phyloP scores from a whole-genome alignment of 2,888 invertebrate species.

The Aplocera efformata region DNA sequence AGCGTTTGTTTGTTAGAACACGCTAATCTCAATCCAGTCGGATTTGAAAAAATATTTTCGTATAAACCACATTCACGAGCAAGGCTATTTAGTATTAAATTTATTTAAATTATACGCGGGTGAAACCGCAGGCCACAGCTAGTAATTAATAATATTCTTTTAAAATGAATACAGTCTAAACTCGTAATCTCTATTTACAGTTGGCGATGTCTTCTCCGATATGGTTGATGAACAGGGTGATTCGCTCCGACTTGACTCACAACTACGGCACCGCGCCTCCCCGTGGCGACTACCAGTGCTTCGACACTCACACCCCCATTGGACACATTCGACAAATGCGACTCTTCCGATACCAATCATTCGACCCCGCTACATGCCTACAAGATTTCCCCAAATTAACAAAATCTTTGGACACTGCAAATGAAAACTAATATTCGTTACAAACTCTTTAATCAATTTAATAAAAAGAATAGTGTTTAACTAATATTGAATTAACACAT shows the following conservation, averaged over 20 bases:
- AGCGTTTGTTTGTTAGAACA: too few relatives aligned
- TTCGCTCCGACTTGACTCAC: constrained; percentile 68
- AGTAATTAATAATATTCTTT: too few relatives aligned
- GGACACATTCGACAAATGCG: constrained; percentile 63
- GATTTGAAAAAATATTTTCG: too few relatives aligned
- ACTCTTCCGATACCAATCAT: constrained; percentile 61
- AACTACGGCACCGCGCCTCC: constrained; percentile 70
- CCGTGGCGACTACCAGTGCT: constrained; percentile 64
- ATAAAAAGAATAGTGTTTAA: constrained; percentile 10
- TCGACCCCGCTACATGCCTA: constrained; percentile 60
- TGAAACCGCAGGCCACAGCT: too few relatives aligned
- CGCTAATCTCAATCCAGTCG: too few relatives aligned
- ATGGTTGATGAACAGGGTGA: constrained; percentile 68
- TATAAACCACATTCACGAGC: too few relatives aligned
- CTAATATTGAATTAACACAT: constrained; percentile 5
- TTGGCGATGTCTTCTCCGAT: constrained; percentile 57
- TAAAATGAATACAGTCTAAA: too few relatives aligned
- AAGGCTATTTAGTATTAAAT: too few relatives aligned
- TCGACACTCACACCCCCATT: constrained; percentile 72
- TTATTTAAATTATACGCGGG: too few relatives aligned
- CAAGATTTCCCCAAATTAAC: constrained; percentile 53
- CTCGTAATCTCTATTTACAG: constrained; percentile 38
- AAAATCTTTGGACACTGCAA: constrained; percentile 30
- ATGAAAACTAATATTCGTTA: constrained; percentile 25
- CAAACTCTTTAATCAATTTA: constrained; percentile 36